phyloP scores from a whole-genome alignment of 2,113 vertebrate genomes.

The Cepphus grylle region DNA sequence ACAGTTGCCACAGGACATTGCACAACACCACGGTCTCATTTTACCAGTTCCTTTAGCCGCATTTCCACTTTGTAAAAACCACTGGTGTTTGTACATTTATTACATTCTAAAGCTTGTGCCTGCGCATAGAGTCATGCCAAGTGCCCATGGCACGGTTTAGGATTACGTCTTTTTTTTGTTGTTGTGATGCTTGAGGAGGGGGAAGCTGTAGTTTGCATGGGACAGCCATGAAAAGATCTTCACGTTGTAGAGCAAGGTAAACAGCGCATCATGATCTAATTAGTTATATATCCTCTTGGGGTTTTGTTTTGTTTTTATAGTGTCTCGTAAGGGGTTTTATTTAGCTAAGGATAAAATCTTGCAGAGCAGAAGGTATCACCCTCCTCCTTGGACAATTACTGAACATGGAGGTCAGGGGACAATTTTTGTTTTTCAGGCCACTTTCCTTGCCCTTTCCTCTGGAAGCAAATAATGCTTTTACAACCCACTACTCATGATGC shows the following conservation, averaged over 20 bases:
- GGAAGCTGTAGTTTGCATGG: not conserved
- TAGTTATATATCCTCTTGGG: not conserved
- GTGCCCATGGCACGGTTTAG: not conserved
- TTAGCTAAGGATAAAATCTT: constrained; percentile 27
- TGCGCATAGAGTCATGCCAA: not conserved
- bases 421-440: not conserved
- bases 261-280: not conserved
- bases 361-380: not conserved
- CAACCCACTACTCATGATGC: not conserved
- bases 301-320: not conserved
- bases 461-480: not conserved
- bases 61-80: not conserved
- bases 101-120: not conserved
- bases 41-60: not conserved
- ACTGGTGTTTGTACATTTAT: not conserved
- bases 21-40: not conserved
- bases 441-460: not conserved
- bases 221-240: not conserved
- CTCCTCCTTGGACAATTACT: not conserved
- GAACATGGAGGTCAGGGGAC: not conserved
- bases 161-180: not conserved
- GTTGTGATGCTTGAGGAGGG: not conserved
- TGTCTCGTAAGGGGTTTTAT: not conserved
- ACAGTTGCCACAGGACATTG: not conserved
- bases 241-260: not conserved